Evolutionary conservation across 2,113 vertebrate genomes (phyloP), one percentile per base, ranked within the genome.

Genomic region (Gavia stellata): DNA sequence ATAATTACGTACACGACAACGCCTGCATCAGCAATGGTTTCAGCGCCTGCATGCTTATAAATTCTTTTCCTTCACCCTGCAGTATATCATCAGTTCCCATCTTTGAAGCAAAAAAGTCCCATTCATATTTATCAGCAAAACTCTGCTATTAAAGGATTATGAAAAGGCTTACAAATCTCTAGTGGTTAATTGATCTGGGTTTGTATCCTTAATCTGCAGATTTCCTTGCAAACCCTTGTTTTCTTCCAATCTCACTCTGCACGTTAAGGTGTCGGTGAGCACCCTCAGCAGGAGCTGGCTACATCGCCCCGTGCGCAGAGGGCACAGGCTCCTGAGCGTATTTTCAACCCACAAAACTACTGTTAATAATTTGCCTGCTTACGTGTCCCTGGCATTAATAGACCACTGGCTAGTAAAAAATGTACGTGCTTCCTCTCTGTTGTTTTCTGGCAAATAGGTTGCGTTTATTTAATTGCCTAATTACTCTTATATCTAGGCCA

Each of bases 21-120:
- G 98, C 98, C 98, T 97, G 88, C 89, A 95, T 94, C 95, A 63
- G 86, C 96, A 97, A 96, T 61, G 96, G 96, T 98, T 96, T 97
- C 92, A 85, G 95, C 90, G 92, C 96, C 93, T 68, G 86, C 86
- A 83, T 80, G 82, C 88, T 29, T 40, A n/a, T 55, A 88, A 96
- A 78, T 92, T 93, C 50, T 62, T 81, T 81, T 25, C 67, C 63
- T 52, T 72, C 74, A 96, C 88, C 86, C 90, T 83, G 83, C 80
- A 96, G 90, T 38, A 2, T 40, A 86, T 93, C 94, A 81, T 84
- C 85, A 96, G 81, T 90, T 94, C 38, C 58, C 55, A 83, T 90
- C 88, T 97, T 56, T 53, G 86, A 97, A 93, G 93, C 65, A 74
- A 66, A 86, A 77, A 74, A 17, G 44, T 74, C 28, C 20, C 84